phyloP scores from a whole-genome alignment of 2,888 invertebrate genomes.

The Fissipunctia ypsillon region DNA sequence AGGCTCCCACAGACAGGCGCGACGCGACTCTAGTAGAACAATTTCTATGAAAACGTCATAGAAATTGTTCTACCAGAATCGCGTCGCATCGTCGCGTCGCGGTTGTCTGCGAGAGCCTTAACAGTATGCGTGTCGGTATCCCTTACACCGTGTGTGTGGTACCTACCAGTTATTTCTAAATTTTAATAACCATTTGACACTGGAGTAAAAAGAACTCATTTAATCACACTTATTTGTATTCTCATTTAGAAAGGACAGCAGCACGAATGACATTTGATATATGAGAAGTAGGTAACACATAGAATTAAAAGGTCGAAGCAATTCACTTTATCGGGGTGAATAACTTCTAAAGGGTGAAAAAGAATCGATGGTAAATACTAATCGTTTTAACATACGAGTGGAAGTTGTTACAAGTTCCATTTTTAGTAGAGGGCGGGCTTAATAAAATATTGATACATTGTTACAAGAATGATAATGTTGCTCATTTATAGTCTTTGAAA shows the following conservation, averaged over 20 bases:
- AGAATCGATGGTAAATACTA: constrained; percentile 8
- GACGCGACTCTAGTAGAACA: too few relatives aligned
- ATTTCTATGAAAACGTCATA: too few relatives aligned
- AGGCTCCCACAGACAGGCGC: too few relatives aligned
- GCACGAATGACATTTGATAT: constrained; percentile 17
- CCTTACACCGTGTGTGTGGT: too few relatives aligned
- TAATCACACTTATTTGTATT: not conserved
- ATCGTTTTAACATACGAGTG: not conserved
- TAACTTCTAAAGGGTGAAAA: constrained; percentile 31
- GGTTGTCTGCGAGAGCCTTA: too few relatives aligned
- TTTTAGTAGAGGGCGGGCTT: not conserved
- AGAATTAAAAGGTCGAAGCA: constrained; percentile 36
- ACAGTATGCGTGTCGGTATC: too few relatives aligned
- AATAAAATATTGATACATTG: not conserved
- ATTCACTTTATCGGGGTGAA: constrained; percentile 40
- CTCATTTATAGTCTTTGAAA: not conserved
- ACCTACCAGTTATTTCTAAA: too few relatives aligned
- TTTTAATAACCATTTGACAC: not conserved
- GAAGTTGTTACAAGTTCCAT: constrained; percentile 5
- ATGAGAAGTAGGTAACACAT: constrained; percentile 12
- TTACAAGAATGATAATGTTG: not conserved
- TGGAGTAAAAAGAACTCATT: not conserved
- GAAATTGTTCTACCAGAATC: too few relatives aligned
- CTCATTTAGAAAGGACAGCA: not conserved
- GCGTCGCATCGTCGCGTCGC: too few relatives aligned